phyloP scores from a whole-genome alignment of 2,888 invertebrate species.

The Anaspis maculata region DNA sequence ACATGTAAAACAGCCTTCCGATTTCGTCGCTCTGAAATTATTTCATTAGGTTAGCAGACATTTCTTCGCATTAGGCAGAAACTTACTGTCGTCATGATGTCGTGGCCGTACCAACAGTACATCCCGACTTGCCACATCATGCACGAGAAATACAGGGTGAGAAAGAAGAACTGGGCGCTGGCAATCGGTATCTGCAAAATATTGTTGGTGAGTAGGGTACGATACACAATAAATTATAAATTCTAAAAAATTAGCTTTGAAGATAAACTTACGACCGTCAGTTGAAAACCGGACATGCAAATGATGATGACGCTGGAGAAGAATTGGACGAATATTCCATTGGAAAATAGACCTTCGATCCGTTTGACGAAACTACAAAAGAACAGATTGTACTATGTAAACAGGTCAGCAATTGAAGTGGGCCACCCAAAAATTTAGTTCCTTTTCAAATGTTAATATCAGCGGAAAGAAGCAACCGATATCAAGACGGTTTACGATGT shows the following conservation, averaged over 20 bases:
- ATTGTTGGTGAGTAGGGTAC: not conserved
- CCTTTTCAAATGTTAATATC: no score
- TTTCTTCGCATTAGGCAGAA: not conserved
- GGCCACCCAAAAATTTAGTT: no score
- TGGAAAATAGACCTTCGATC: conserved; percentile 7
- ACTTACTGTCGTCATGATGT: conserved; percentile 11
- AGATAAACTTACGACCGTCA: conserved; percentile 7
- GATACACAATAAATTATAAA: not conserved
- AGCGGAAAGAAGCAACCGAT: no score
- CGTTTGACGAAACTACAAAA: conserved; percentile 6
- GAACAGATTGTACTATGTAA: no score
- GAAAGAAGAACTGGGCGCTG: conserved; percentile 5
- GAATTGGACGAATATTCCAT: conserved; percentile 11
- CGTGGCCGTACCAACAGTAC: conserved; percentile 14
- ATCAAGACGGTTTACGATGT: no score
- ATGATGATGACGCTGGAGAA: conserved; percentile 11
- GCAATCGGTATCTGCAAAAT: conserved; percentile 5
- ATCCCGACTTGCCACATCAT: conserved; percentile 11
- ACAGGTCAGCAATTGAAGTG: no score
- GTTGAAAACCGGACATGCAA: conserved; percentile 11
- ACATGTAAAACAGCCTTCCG: conserved; percentile 17
- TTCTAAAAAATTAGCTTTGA: not conserved
- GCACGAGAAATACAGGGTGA: conserved; percentile 8
- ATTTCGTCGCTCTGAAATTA: conserved; percentile 6
- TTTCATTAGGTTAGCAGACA: not conserved